Conservation (phyloP, 2,113 vertebrate genomes). For the Clarias batrachus region DNA sequence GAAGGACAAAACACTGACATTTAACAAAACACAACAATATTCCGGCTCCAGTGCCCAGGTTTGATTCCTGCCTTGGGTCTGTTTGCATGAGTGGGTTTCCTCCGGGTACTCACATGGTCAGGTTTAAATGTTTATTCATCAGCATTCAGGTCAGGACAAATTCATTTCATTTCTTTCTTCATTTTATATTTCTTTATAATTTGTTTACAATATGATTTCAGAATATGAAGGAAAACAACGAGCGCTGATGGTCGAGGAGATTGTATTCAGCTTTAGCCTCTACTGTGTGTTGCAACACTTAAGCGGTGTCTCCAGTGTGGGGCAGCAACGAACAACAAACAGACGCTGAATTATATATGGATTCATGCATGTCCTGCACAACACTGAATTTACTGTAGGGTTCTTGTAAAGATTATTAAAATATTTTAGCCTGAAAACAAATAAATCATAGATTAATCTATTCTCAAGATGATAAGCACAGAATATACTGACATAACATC, state of each 20-base stretch:
- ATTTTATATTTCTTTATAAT: not conserved
- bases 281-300: slow-evolving; percentile 5
- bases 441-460: not conserved
- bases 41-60: no score
- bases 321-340: slow-evolving; percentile 68
- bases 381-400: not conserved
- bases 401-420: not conserved
- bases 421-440: not conserved
- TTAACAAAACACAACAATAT: no score
- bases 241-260: not conserved
- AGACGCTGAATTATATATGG: not conserved
- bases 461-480: not conserved
- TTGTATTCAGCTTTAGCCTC: not conserved
- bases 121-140: not conserved
- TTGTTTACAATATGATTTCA: not conserved
- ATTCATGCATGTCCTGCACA: not conserved
- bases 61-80: no score
- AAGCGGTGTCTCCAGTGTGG: slow-evolving; percentile 56
- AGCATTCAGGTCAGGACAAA: not conserved
- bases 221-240: no score
- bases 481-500: not conserved
- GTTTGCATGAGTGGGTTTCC: no score
- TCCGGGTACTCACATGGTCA: not conserved
- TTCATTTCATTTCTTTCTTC: no score
- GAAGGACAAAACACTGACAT: no score